A percentile compares a stretch with the other conserved stretches of the same genome.
These are phyloP conservation scores for Rhynchophorus ferrugineus DNA, from an alignment of 1,140 invertebrate species.

Conservation along the genomic window DNA sequence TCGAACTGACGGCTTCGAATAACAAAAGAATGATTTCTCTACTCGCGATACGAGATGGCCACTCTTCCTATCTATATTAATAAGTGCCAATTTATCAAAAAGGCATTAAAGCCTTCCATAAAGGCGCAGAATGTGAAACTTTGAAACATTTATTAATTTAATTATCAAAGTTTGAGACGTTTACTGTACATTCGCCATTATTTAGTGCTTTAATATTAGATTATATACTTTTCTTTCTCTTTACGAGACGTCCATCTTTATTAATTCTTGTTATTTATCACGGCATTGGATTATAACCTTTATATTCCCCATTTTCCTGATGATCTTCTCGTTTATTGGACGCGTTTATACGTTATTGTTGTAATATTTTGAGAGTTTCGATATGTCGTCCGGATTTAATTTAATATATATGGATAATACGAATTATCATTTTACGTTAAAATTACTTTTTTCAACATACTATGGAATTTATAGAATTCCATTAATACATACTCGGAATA, in stretches of 20 bases:
- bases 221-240: slow-evolving; percentile 12
- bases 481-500: too few species aligned
- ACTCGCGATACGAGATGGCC: slow-evolving; percentile 5
- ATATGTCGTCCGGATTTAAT: too few species aligned
- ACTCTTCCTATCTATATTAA: slow-evolving; percentile 33
- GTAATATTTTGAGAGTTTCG: too few species aligned
- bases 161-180: slow-evolving; percentile 36
- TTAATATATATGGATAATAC: too few species aligned
- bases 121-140: slow-evolving; percentile 31
- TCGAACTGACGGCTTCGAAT: not conserved
- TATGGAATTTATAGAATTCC: too few species aligned
- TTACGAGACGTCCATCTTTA: slow-evolving; percentile 15
- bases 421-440: too few species aligned
- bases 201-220: slow-evolving; percentile 23
- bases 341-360: too few species aligned
- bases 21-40: slow-evolving; percentile 4
- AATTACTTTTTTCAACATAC: too few species aligned
- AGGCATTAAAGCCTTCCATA: slow-evolving; percentile 33
- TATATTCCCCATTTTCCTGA: not conserved
- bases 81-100: slow-evolving; percentile 39
- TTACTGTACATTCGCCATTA: slow-evolving; percentile 25
- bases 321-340: too few species aligned
- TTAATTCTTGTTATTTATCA: slow-evolving; percentile 13
- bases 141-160: slow-evolving; percentile 38
- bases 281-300: not conserved